Base-by-base conservation (phyloP, 2,888 invertebrate genomes). In the Vesta saturnalis region DNA sequence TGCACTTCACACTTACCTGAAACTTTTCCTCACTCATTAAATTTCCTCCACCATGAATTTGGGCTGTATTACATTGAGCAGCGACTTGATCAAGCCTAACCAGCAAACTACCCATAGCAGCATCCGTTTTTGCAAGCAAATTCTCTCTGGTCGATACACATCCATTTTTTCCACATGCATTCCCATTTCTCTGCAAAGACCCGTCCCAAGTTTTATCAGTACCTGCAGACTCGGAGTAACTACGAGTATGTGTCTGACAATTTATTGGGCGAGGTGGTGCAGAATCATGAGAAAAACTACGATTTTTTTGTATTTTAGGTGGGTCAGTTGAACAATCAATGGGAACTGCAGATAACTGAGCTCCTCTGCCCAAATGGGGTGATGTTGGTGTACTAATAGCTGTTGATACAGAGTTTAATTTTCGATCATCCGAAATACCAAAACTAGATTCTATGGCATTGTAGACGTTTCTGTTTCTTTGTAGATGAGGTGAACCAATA, bases 21-120 rank as follows among this genome's bases (percentile, higher is more conserved):
- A 92, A 94, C 81, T 92, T 92, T 47, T 90, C 88, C 80, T 93
- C 93, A 76, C 92, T 91, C 76, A 93, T 92, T 74, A 90, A 89
- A 64, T 89, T 87, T 0, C 92, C 92, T 0, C 93, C 92, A 0
- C 93, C 93, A 55, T 91, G 92, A 0, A 90, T 87, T 79, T 93
- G 92, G 19, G 92, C 92, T 12, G 89, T 89, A 5, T 89, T 88
- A 77, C 92, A 92, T 73, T 89, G 89, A 69, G 89, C 90, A 2
- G 92, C 91, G 15, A 90, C 89, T 75, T 90, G 91, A 76, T 92
- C 92, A 73, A 92, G 81, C 72, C 91, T 84, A 72, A 89, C 88
- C 73, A 92, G 81, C 52, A 92, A 81, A 2, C 90, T 91, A 0
- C 89, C 88, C 82, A 91, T 90, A 1, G 91, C 91, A 54, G 88